Conservation (phyloP, 2,888 invertebrate genomes). For the Lysandra coridon region DNA sequence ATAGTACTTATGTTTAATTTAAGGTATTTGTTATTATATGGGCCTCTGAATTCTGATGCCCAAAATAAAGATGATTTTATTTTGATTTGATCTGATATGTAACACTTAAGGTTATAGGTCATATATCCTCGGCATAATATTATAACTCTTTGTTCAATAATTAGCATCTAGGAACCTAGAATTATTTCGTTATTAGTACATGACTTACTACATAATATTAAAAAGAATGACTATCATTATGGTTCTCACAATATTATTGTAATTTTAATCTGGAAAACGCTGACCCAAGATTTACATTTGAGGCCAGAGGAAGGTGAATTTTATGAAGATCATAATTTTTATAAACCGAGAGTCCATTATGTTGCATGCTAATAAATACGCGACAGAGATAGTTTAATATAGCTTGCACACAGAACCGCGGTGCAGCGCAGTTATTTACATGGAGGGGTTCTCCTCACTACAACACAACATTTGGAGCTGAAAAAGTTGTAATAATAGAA, state of each 20-base stretch:
- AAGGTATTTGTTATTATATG: too few relatives aligned
- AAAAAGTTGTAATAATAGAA: too few relatives aligned
- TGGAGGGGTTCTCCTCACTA: not conserved
- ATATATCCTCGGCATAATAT: too few relatives aligned
- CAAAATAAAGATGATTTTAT: too few relatives aligned
- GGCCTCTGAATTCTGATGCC: too few relatives aligned
- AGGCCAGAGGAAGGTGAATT: constrained; percentile 43
- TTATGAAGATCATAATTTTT: constrained; percentile 39
- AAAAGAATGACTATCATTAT: constrained; percentile 26
- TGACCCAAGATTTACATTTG: constrained; percentile 38
- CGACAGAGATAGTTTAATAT: not conserved
- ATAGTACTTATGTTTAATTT: too few relatives aligned
- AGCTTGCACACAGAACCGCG: not conserved
- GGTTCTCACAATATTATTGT: constrained; percentile 32
- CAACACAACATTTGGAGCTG: too few relatives aligned
- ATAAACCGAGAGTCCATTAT: constrained; percentile 37
- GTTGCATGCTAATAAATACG: constrained; percentile 34
- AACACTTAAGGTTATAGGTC: too few relatives aligned
- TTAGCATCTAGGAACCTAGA: not conserved
- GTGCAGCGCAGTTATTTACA: not conserved
- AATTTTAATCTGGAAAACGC: constrained; percentile 35
- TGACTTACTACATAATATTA: not conserved
- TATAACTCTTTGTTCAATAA: not conserved
- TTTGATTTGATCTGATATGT: too few relatives aligned
- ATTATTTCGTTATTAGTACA: too few relatives aligned